Conservation (phyloP, 2,888 invertebrate species). For the Drosophila peninsularis region DNA sequence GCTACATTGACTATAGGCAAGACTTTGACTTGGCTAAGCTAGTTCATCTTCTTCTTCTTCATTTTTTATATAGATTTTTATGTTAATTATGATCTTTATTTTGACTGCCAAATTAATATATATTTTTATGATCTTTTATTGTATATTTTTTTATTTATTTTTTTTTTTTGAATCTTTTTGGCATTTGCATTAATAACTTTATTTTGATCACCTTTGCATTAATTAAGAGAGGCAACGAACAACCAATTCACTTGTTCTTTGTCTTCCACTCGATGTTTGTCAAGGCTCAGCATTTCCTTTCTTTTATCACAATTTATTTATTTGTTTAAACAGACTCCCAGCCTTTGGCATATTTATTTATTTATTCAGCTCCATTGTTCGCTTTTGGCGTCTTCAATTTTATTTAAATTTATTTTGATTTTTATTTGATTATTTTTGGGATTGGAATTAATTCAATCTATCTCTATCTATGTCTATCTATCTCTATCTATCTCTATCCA, state of each 20-base stretch:
- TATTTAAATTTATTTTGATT: background rate
- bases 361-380: background rate
- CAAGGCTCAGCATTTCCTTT: background rate
- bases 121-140: background rate
- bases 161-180: background rate
- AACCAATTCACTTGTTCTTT: background rate
- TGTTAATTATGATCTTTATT: background rate
- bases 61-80: background rate
- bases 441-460: too few species aligned
- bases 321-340: background rate
- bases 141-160: background rate
- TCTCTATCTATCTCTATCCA: too few species aligned
- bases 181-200: constrained; percentile 4
- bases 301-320: background rate
- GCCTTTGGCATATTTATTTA: background rate
- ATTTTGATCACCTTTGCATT: background rate
- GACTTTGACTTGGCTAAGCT: background rate
- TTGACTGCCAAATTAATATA: background rate
- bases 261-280: background rate
- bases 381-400: background rate
- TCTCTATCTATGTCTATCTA: too few species aligned
- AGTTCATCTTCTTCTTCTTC: background rate
- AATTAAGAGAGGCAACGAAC: background rate
- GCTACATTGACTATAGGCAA: background rate
- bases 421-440: background rate